A percentile compares a stretch with the other conserved stretches of the same genome.
Conservation (phyloP, 2,888 invertebrate genomes). For the Drosophila gaucha region DNA sequence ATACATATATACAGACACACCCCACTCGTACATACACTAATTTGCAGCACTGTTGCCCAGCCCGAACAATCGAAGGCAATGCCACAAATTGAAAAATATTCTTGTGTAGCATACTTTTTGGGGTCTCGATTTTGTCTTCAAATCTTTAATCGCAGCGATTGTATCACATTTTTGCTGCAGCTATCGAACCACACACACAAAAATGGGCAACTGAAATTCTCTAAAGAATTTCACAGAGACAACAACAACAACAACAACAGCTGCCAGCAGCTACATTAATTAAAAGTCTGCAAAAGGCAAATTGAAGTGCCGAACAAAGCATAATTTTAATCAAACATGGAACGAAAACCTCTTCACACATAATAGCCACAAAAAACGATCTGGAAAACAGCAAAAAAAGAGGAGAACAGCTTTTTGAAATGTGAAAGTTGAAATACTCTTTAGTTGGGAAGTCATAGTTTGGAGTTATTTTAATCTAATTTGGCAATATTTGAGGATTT, state of each 20-base stretch:
- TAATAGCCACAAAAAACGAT: constrained; percentile 17
- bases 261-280: constrained; percentile 47
- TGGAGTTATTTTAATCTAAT: no score
- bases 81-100: constrained; percentile 8
- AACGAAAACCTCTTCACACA: constrained; percentile 31
- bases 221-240: not conserved
- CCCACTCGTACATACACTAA: constrained; percentile 18
- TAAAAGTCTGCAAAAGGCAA: constrained; percentile 66
- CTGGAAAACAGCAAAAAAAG: not conserved
- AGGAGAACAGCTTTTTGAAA: not conserved
- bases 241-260: not conserved
- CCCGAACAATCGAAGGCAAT: constrained; percentile 19
- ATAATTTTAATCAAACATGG: constrained; percentile 75
- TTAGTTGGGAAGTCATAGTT: not conserved
- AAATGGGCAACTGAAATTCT: not conserved
- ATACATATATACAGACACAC: constrained; percentile 11
- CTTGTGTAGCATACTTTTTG: constrained; percentile 18
- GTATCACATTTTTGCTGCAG: not conserved
- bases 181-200: not conserved
- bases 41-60: constrained; percentile 29
- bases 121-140: not conserved
- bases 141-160: constrained; percentile 8
- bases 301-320: constrained; percentile 65
- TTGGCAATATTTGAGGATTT: no score
- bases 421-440: constrained; percentile 6